These are phyloP conservation scores for Tricholaema leucomelas DNA, from an alignment of 2,113 vertebrate genomes.

Conservation along the genomic window DNA sequence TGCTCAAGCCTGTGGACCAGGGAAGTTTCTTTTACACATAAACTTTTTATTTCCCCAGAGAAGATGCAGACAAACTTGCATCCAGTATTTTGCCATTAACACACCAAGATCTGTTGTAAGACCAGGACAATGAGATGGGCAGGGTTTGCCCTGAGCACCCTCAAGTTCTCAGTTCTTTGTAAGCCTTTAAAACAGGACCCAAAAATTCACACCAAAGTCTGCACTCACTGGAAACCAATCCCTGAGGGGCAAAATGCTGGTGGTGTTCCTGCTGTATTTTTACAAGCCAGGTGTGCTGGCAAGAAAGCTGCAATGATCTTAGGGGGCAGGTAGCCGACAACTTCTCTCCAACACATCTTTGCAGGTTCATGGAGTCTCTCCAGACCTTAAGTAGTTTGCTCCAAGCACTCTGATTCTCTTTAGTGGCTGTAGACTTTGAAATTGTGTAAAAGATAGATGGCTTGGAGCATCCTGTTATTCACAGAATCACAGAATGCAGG, in stretches of 20 bases:
- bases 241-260: not conserved
- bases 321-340: constrained; percentile 15
- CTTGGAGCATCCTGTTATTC: not conserved
- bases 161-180: not conserved
- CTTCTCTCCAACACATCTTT: constrained; percentile 44
- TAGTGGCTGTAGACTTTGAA: not conserved
- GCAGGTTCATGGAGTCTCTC: not conserved
- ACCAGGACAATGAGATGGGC: not conserved
- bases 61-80: not conserved
- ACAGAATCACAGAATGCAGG: not conserved
- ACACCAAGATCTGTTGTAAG: fast-evolving
- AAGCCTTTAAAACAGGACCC: not conserved
- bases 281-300: constrained; percentile 54
- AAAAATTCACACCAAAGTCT: not conserved
- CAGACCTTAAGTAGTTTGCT: not conserved
- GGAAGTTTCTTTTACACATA: constrained; percentile 13
- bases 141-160: not conserved
- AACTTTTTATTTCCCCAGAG: not conserved
- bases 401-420: not conserved
- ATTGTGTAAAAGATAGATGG: not conserved
- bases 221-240: constrained; percentile 38
- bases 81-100: not conserved
- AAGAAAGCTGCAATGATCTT: not conserved
- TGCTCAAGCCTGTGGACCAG: not conserved
- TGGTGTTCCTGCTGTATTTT: constrained; percentile 33